Base-by-base conservation (phyloP, 2,113 vertebrate genomes). In the Rostratula benghalensis region DNA sequence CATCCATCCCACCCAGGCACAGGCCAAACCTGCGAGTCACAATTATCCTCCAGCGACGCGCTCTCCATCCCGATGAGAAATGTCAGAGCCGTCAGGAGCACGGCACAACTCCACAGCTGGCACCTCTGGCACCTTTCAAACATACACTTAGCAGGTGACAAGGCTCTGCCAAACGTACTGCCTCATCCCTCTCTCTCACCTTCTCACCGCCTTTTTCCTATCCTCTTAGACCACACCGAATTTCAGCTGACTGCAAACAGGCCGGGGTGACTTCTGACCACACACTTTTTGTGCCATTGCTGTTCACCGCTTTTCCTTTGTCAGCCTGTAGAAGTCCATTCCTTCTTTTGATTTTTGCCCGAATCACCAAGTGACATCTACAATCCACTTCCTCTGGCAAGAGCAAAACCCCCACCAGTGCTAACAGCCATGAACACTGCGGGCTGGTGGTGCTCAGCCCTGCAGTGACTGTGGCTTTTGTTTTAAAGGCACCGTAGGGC, bases 291-390 rank as follows among this genome's bases (percentile, higher is more conserved):
- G 28, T n/a, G 68, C 45, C 8, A 25, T 4, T 50, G 45, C 74
- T 45, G 33, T 59, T 80, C 31, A 5, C 37, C 41, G 43, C 60
- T 28, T 90, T 68, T 71, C 69, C 48, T 76, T 90, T 88, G 92
- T 83, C n/a, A 90, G 75, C 13, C 5, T 14, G 33, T 3, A 77
- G 10, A 48, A 89, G 45, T 86, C 87, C 76, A 51, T 65, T 69
- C 89, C 86, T 86, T 84, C 57, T 90, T 90, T 91, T 84, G 84
- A 86, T 84, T 90, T 77, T 83, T 93, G 87, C 83, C 80, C 77
- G 74, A 87, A 67, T 80, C 89, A 73, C 70, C 54, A 53, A 79
- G 61, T 37, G 54, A 63, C 82, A 89, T 63, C 63, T 48, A 77
- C 91, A 60, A 80, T 50, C 83, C 81, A 41, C 63, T 86, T 96